Evolutionary conservation across 2,888 invertebrate species (phyloP).

Genomic region (Macroteleia sp.): DNA sequence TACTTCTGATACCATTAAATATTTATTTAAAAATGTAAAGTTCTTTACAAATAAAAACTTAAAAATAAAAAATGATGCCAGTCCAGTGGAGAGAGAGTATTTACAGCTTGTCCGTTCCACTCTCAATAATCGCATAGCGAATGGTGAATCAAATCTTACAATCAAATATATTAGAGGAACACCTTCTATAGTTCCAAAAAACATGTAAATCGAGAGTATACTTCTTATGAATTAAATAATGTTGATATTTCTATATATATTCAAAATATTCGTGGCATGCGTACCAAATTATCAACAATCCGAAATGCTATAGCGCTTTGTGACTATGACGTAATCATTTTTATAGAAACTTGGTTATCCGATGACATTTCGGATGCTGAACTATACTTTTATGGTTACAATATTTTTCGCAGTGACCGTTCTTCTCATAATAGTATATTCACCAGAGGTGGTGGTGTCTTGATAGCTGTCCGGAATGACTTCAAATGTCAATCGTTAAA

Average conservation of each 20-base stretch:
- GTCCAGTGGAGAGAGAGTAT: not conserved
- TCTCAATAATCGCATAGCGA: not conserved
- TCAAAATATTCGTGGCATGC: not conserved
- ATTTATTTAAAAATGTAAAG: not conserved
- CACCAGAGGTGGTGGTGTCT: not conserved
- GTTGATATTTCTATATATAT: too few relatives aligned
- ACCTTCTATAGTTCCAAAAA: not conserved
- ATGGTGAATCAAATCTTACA: not conserved
- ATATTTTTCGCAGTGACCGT: not conserved
- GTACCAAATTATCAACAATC: not conserved
- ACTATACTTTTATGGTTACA: not conserved
- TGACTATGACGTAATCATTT: not conserved
- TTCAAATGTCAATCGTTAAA: not conserved
- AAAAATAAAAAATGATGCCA: slow-evolving; percentile 4
- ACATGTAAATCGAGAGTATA: not conserved
- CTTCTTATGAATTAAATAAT: not conserved
- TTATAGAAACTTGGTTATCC: not conserved
- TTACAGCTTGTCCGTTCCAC: not conserved
- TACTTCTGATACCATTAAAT: not conserved
- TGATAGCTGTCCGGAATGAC: not conserved
- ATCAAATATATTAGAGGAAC: not conserved
- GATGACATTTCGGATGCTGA: not conserved
- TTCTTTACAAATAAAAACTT: not conserved
- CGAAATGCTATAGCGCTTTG: not conserved
- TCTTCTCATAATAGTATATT: not conserved